phyloP scores from a whole-genome alignment of 2,113 vertebrate genomes.

The Phrynosoma blainvillii region DNA sequence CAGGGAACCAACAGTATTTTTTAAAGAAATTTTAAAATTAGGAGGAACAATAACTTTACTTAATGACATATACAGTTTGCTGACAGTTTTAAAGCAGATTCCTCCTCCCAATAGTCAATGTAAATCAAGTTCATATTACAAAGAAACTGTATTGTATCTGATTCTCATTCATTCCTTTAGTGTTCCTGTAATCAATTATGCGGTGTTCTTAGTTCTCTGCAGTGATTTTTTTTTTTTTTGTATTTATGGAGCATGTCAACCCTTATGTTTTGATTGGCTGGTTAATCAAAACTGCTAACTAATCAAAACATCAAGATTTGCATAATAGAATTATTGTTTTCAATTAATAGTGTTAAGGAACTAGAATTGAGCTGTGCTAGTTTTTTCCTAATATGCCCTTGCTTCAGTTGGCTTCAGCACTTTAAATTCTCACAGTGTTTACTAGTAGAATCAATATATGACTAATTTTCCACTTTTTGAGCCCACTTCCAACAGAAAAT shows the following conservation, averaged over 20 bases:
- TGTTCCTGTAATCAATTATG: neutral
- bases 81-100: constrained; percentile 25
- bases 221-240: constrained; percentile 37
- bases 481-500: neutral
- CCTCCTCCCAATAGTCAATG: constrained; percentile 18
- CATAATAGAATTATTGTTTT: constrained; percentile 28
- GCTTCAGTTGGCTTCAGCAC: constrained; percentile 29
- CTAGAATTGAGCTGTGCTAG: constrained; percentile 32
- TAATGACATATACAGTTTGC: neutral
- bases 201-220: neutral
- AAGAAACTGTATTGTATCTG: constrained; percentile 31
- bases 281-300: constrained; percentile 44
- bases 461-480: neutral
- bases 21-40: neutral
- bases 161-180: neutral
- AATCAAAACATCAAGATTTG: constrained; percentile 27
- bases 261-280: constrained; percentile 28
- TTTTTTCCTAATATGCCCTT: constrained; percentile 19
- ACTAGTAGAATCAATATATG: neutral
- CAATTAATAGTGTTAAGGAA: constrained; percentile 7
- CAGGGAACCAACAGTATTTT: neutral
- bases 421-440: constrained; percentile 28
- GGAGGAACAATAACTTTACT: neutral
- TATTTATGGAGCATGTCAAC: constrained; percentile 6
- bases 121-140: constrained; percentile 30